Base-by-base conservation (phyloP, 2,797 vertebrate species). In the Diceros bicornis region DNA sequence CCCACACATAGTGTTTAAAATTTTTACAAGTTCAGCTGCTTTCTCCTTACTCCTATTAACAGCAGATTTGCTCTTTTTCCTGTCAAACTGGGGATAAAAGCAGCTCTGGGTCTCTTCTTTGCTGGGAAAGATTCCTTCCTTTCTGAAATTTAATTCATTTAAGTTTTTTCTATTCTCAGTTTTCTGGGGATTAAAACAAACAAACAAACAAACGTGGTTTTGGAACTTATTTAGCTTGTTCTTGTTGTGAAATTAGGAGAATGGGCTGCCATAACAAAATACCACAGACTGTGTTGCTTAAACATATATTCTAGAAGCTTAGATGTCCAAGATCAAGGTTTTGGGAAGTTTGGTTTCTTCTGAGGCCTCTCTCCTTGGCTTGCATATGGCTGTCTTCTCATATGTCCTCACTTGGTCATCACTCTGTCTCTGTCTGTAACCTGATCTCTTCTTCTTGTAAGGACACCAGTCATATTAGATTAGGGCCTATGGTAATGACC, bases 201-300 rank as follows among this genome's bases (percentile, higher is more conserved):
- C 41, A 71, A 66, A 25, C 1, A 17, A 85, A 25, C 64, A 79
- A 57, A n/a, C 18, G 6, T 87, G 41, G 44, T 66, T 87, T 79
- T 55, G 32, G 29, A 82, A 61, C n/a, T 82, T 37, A 55, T 11
- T 74, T 97, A 92, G 71, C 52, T 69, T 88, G 17, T 57, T 94
- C 11, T 62, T 85, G 32, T 75, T 89, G 50, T 83, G 57, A 85
- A 69, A 18, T 44, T 69, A 66, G 92, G 27, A 69, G 27, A 16
- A 52, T 52, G 27, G 41, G 32, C n/a, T 85, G 47, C 32, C 55
- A 57, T 64, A 17, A 79, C 18, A 47, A 34, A 47, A 52, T 6
- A 32, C 10, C 71, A 41, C 16, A 62, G 64, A 57, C 47, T 50
- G 2, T 66, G 12, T 32, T 52, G 17, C 13, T 81, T 75, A 69